Evolutionary conservation across 2,797 vertebrate genomes (phyloP).

Genomic region (Sebastes diploproa): DNA sequence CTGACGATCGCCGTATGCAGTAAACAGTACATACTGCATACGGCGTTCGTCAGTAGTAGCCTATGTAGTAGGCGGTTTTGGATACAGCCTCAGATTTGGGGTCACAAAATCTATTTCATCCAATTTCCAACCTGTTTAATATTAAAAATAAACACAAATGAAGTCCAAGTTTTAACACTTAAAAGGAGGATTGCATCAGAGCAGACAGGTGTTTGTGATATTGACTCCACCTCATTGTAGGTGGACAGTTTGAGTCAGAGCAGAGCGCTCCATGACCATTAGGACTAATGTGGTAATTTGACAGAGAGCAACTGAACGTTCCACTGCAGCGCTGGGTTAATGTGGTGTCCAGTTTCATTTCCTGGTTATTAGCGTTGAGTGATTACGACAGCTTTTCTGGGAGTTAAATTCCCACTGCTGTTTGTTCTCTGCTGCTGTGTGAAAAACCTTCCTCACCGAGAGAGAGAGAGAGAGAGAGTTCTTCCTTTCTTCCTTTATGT

Average conservation of each 20-base stretch:
- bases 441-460: background rate
- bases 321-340: constrained; percentile 43
- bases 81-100: background rate
- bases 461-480: background rate
- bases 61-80: too few species aligned
- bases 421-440: constrained; percentile 18
- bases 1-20: fast-evolving
- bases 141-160: background rate
- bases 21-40: too few species aligned
- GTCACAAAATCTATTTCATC: background rate
- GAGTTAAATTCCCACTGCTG: constrained; percentile 42
- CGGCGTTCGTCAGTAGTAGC: too few species aligned
- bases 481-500: background rate
- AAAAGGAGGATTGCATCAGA: background rate
- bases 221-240: background rate
- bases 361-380: constrained; percentile 57
- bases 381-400: constrained; percentile 52
- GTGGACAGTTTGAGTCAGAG: background rate
- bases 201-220: background rate
- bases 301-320: constrained; percentile 40
- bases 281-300: constrained; percentile 54
- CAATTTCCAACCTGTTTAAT: background rate
- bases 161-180: background rate
- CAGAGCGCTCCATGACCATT: constrained; percentile 11
- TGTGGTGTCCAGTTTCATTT: constrained; percentile 61